A percentile compares a stretch with the other conserved stretches of the same genome.
Conservation (phyloP, 2,888 invertebrate genomes). For the Agrilus mali region DNA sequence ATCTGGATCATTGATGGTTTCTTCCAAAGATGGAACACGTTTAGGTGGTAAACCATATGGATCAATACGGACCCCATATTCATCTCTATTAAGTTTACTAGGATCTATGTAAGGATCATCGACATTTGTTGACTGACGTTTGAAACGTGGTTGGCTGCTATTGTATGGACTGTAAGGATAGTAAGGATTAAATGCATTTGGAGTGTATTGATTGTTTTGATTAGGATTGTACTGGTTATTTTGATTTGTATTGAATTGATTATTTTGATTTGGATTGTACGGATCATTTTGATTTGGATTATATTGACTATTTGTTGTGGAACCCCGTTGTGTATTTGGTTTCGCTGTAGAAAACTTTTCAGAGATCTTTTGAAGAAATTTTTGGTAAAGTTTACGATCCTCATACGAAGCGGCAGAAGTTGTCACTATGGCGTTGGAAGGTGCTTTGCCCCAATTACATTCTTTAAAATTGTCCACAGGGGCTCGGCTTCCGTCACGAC, state of each 20-base stretch:
- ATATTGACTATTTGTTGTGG: slow-evolving; percentile 6
- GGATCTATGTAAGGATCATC: slow-evolving; percentile 23
- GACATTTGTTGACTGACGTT: slow-evolving; percentile 9
- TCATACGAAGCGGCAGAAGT: slow-evolving; percentile 61
- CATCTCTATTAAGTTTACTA: slow-evolving; percentile 22
- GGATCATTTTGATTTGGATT: slow-evolving; percentile 4
- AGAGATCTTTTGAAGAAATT: slow-evolving; percentile 48
- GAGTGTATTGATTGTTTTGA: slow-evolving; percentile 6
- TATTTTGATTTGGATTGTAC: slow-evolving; percentile 1
- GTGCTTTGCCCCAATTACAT: slow-evolving; percentile 80
- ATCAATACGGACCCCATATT: slow-evolving; percentile 28
- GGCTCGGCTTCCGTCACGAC: slow-evolving; percentile 62
- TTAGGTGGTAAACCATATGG: slow-evolving; percentile 17
- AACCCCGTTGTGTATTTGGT: slow-evolving; percentile 11
- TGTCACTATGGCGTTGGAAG: slow-evolving; percentile 73
- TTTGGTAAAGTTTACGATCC: slow-evolving; percentile 48
- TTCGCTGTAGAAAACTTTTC: slow-evolving; percentile 37
- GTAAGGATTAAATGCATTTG: no score
- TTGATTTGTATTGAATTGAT: slow-evolving; percentile 2
- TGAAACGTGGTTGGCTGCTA: slow-evolving; percentile 7
- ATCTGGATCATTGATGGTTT: slow-evolving; percentile 3
- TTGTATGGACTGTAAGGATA: slow-evolving; percentile 5
- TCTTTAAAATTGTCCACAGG: slow-evolving; percentile 53
- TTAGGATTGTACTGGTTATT: slow-evolving; percentile 6
- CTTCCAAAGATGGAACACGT: background rate